Conservation (phyloP, 2,888 invertebrate species). For the Torymus auratus region DNA sequence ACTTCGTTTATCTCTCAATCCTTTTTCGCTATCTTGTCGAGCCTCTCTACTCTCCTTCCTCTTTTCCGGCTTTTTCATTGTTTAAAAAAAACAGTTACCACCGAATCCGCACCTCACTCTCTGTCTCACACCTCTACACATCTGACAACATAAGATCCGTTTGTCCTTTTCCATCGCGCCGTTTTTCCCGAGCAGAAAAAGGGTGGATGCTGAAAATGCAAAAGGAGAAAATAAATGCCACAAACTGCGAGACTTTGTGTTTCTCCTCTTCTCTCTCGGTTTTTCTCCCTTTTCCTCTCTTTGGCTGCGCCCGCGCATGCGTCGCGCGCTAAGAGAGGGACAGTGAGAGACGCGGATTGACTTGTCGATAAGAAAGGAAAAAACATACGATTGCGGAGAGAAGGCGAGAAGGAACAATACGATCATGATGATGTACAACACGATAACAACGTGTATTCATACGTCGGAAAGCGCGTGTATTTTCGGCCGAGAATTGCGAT, state of each 20-base stretch:
- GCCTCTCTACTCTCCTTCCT: constrained; percentile 58
- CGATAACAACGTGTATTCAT: no score
- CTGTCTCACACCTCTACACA: neutral
- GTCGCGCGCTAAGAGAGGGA: constrained; percentile 36
- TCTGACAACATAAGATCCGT: neutral
- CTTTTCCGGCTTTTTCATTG: constrained; percentile 26
- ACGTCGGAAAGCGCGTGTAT: no score
- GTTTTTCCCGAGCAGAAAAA: neutral
- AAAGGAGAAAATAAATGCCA: neutral
- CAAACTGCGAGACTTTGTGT: constrained; percentile 32
- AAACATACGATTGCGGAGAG: constrained; percentile 46
- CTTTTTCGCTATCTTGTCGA: constrained; percentile 20
- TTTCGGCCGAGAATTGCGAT: neutral
- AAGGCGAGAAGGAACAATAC: constrained; percentile 37
- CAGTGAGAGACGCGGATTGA: constrained; percentile 50
- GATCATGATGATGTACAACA: constrained; percentile 11
- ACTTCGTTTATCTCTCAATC: neutral
- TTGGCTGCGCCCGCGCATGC: constrained; percentile 38
- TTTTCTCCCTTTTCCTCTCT: constrained; percentile 47
- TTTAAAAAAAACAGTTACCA: no score
- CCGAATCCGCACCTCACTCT: no score
- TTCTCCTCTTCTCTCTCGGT: constrained; percentile 56
- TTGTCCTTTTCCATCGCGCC: constrained; percentile 23
- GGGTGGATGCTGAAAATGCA: neutral
- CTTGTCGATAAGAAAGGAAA: constrained; percentile 44